phyloP scores from a whole-genome alignment of 1,140 invertebrate genomes.

The Magallana gigas region DNA sequence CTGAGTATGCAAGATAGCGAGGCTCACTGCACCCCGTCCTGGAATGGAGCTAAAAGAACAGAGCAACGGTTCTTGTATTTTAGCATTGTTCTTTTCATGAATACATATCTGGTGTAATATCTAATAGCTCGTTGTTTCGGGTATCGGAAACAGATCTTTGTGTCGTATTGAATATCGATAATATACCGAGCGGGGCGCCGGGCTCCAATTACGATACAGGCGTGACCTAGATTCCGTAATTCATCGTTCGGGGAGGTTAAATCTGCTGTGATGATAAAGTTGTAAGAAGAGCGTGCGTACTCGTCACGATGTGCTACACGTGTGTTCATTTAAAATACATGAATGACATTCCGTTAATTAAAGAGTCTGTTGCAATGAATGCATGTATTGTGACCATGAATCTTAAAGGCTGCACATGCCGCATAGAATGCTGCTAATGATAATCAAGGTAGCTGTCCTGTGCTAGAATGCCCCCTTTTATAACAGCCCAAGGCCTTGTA shows the following conservation, averaged over 20 bases:
- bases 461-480: background rate
- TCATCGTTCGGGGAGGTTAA: background rate
- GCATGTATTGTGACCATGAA: background rate
- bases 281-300: background rate
- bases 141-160: background rate
- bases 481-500: background rate
- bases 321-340: background rate
- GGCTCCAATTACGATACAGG: background rate
- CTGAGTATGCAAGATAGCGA: conserved; percentile 15
- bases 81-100: background rate
- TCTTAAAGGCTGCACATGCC: background rate
- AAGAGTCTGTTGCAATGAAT: background rate
- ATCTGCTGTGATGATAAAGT: background rate
- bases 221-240: conserved; percentile 25
- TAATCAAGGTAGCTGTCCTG: background rate
- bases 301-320: background rate
- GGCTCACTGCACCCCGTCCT: background rate
- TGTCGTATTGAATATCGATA: conserved; percentile 15
- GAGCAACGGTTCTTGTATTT: background rate
- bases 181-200: background rate
- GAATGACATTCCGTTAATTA: background rate
- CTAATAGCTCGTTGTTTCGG: background rate
- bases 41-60: background rate
- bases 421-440: no score
- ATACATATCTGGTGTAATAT: conserved; percentile 6